Evolutionary conservation across 2,797 vertebrate genomes (phyloP).

Genomic region (Eidolon dupreanum): DNA sequence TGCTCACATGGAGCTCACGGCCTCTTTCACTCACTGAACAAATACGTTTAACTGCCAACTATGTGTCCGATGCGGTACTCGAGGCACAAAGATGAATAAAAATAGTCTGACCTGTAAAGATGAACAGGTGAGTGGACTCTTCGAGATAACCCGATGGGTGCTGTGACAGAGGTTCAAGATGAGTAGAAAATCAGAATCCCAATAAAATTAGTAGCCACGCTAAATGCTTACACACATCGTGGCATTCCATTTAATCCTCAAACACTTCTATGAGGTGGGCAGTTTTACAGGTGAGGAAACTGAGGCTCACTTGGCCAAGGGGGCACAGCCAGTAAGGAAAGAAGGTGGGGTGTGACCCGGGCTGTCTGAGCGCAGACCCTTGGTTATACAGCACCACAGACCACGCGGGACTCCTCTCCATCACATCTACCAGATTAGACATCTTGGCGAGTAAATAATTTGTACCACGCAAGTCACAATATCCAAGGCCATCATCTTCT

Average conservation of each 20-base stretch:
- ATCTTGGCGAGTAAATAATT: neutral
- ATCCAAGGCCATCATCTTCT: neutral
- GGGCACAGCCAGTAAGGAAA: neutral
- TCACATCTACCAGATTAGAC: neutral
- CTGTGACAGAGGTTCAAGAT: neutral
- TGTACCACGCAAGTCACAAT: neutral
- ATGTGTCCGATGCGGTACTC: no score
- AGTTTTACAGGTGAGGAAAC: neutral
- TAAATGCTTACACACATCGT: neutral
- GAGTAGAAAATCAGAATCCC: neutral
- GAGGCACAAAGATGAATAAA: neutral
- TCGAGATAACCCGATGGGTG: neutral
- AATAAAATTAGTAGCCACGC: neutral
- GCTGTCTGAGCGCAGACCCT: neutral
- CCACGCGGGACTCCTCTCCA: rapidly evolving
- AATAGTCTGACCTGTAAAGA: neutral
- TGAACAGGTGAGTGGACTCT: neutral
- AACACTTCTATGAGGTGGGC: neutral
- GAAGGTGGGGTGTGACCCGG: neutral
- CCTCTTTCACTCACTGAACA: neutral
- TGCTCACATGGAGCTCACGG: neutral
- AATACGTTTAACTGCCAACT: neutral
- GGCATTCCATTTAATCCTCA: neutral
- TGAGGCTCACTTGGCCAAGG: neutral
- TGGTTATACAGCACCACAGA: rapidly evolving